phyloP scores from a whole-genome alignment of 2,888 invertebrate genomes.

The Hermaeophaga mercurialis region DNA sequence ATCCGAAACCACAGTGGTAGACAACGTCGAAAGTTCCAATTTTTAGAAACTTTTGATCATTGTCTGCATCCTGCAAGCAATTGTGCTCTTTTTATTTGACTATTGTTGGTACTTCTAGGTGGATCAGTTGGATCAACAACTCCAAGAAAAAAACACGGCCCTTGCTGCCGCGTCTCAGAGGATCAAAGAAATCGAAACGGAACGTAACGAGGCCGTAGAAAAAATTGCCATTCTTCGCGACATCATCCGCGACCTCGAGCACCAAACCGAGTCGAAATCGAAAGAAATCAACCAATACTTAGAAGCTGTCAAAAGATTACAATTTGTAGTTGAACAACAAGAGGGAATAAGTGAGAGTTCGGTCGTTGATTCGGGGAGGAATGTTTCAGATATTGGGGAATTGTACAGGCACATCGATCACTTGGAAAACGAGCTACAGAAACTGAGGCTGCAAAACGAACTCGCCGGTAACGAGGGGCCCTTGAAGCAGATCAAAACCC shows the following conservation, averaged over 20 bases:
- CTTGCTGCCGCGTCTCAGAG: conserved; percentile 67
- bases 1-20: too few relatives aligned
- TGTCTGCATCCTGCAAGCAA: too few relatives aligned
- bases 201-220: conserved; percentile 75
- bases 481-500: conserved; percentile 55
- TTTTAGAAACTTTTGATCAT: too few relatives aligned
- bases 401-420: conserved; percentile 58
- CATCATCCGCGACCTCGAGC: conserved; percentile 77
- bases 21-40: too few relatives aligned
- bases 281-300: conserved; percentile 63
- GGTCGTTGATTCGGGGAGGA: conserved; percentile 57
- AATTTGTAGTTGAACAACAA: conserved; percentile 56
- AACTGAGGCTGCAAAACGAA: conserved; percentile 50
- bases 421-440: conserved; percentile 57
- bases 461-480: conserved; percentile 55
- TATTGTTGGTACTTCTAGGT: too few relatives aligned
- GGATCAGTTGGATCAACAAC: conserved; percentile 77
- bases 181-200: conserved; percentile 70
- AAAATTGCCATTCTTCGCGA: conserved; percentile 77
- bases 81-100: too few relatives aligned
- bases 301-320: conserved; percentile 61
- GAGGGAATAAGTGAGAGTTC: conserved; percentile 19
- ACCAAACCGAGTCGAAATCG: conserved; percentile 72
- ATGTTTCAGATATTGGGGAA: conserved; percentile 53
- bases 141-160: conserved; percentile 70